Base-by-base conservation (phyloP, 2,888 invertebrate species). In the Conops quadrifasciatus region DNA sequence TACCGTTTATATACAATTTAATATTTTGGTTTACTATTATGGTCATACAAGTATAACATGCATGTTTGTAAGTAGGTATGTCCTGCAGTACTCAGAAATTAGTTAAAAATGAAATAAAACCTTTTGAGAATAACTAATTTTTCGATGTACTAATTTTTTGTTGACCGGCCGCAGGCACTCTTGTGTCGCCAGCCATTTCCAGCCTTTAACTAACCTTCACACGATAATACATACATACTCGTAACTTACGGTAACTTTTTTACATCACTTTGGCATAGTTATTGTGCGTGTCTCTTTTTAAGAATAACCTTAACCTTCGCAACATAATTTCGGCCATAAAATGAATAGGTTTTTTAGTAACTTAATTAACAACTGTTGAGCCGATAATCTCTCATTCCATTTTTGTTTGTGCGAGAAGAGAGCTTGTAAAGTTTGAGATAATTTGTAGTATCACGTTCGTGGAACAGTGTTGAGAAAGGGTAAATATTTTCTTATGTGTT, bases 1-100 rank as follows among this genome's bases (percentile, higher is more conserved):
- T 30, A 11, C 26, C 15, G 24, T 53, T 77, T 77, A 68, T 74
- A 76, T 75, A 75, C 47, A 45, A 59, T n/a, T 15, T 11, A 21
- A 9, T 3, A 21, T 11, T 49, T n/a, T 16, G 5, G 15, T 49
- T n/a, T 45, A 13, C 49, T n/a, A 49, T 49, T 16, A 4, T 4
- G 2, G 49, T 16, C 5, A 1, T 16, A 13, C 4, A 59, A 24
- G 47, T 19, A 45, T 58, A 13, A 56, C 26, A 16, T 65, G 11
- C 15, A 16, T 3, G 28, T n/a, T 16, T 19, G 16, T 15, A 49
- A 11, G 19, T 2, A 19, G 1, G 16, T 21, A 30, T 49, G 49
- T 26, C 28, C 49, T 26, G n/a, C n/a, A 26, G 13, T 56, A 45
- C 7, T 26, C 28, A 49, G 16, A 53, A 66, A 45, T 68, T 36